These are phyloP conservation scores for Kuschelorhynchus macadamiae DNA, from an alignment of 2,888 invertebrate genomes.

Conservation along the genomic window DNA sequence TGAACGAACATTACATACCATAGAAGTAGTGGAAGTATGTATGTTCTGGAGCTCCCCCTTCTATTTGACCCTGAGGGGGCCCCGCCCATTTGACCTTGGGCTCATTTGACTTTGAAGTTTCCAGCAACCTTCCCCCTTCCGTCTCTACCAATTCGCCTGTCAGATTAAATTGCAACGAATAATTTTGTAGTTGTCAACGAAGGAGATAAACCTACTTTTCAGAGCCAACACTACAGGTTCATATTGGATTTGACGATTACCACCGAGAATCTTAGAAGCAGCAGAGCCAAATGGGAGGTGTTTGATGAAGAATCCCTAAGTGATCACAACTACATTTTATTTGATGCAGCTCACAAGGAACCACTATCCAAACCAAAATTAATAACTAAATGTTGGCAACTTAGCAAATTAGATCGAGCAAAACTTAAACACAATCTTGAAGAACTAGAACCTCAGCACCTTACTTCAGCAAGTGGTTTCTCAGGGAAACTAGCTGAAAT, in stretches of 20 bases:
- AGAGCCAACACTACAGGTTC: conserved; percentile 4
- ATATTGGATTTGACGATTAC: conserved; percentile 35
- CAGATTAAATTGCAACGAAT: conserved; percentile 31
- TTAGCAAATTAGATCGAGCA: conserved; percentile 33
- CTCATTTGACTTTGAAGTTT: conserved; percentile 43
- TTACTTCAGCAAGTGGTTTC: not conserved
- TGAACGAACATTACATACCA: not conserved
- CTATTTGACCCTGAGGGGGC: not conserved
- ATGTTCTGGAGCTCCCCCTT: too few species aligned
- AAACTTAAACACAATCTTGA: conserved; percentile 13
- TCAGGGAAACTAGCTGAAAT: conserved; percentile 15
- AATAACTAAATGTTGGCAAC: conserved; percentile 3
- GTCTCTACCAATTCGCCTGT: conserved; percentile 27
- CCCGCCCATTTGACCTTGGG: not conserved
- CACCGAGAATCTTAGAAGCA: not conserved
- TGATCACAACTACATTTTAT: not conserved
- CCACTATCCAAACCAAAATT: too few species aligned
- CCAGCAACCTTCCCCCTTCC: too few species aligned
- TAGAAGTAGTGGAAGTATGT: too few species aligned
- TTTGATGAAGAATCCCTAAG: conserved; percentile 28
- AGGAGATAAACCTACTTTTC: conserved; percentile 44
- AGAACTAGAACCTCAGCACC: too few species aligned
- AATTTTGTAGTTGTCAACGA: conserved; percentile 16
- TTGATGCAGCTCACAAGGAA: not conserved
- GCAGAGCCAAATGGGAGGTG: conserved; percentile 27